Percentiles rank a stretch among this genome's conserved stretches.
These are phyloP conservation scores for Drosophila tristis DNA, from an alignment of 1,140 invertebrate species.

Conservation along the genomic window DNA sequence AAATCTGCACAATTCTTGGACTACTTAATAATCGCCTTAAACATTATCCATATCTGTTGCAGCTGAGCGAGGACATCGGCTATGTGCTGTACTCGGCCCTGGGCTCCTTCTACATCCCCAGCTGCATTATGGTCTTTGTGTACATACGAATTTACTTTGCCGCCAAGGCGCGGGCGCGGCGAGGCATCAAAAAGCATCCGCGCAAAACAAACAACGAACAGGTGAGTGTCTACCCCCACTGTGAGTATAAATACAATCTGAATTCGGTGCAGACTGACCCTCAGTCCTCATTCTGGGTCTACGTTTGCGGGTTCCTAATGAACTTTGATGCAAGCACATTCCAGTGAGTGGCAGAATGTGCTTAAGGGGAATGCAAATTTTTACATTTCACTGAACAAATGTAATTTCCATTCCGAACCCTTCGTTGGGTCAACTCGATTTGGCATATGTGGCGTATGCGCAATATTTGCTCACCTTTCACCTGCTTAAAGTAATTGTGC, in stretches of 20 bases:
- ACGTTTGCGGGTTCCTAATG: conserved; percentile 33
- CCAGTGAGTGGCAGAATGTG: conserved; percentile 2
- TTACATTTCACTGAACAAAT: conserved; percentile 58
- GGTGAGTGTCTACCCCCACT: conserved; percentile 67
- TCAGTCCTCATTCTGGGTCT: not conserved
- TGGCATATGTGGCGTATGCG: conserved; percentile 47
- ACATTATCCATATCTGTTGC: conserved; percentile 84
- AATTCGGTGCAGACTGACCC: too few species aligned
- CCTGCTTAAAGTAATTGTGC: conserved; percentile 43
- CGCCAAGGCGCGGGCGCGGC: conserved; percentile 94
- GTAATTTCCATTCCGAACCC: conserved; percentile 15
- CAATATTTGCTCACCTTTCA: conserved; percentile 37
- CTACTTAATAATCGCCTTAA: too few species aligned
- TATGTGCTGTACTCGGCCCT: conserved; percentile 99
- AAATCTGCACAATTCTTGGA: too few species aligned
- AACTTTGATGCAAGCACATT: conserved; percentile 43
- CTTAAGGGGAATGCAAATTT: conserved; percentile 62
- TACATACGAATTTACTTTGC: conserved; percentile 99
- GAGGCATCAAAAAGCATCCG: conserved; percentile 92
- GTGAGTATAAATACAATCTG: too few species aligned
- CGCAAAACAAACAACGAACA: conserved; percentile 86
- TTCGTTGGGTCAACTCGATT: not conserved
- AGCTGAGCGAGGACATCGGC: conserved; percentile 97
- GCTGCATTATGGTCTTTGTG: conserved; percentile 99
- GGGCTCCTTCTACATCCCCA: conserved; percentile 99